Percentiles rank a stretch among this genome's conserved stretches.
phyloP scores from a whole-genome alignment of 2,888 invertebrate species.

The Dusona sp. region DNA sequence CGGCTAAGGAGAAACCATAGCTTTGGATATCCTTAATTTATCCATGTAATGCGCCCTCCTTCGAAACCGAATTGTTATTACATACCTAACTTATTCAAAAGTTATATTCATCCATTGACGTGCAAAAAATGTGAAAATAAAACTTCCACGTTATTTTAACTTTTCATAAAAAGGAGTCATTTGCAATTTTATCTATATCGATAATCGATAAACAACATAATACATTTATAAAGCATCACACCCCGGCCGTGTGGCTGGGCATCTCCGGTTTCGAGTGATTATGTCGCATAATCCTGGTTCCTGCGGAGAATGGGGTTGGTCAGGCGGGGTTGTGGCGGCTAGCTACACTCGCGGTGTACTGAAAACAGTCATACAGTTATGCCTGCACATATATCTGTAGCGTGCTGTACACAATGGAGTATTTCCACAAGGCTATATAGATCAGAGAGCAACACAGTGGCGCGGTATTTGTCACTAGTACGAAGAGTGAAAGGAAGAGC shows the following conservation, averaged over 20 bases:
- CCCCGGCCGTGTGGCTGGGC: constrained; percentile 76
- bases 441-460: constrained; percentile 38
- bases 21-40: constrained; percentile 8
- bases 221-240: constrained; percentile 37
- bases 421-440: constrained; percentile 41
- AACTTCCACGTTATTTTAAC: neutral
- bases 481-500: constrained; percentile 46
- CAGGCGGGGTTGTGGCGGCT: constrained; percentile 71
- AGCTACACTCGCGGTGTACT: constrained; percentile 24
- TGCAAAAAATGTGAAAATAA: neutral
- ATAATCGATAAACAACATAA: constrained; percentile 17
- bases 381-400: constrained; percentile 3
- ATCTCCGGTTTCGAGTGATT: constrained; percentile 83
- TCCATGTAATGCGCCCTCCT: neutral
- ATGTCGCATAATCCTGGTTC: constrained; percentile 82
- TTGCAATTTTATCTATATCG: neutral
- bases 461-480: constrained; percentile 70
- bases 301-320: constrained; percentile 77
- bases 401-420: constrained; percentile 26
- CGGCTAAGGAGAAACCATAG: neutral
- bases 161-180: neutral
- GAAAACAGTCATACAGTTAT: constrained; percentile 30
- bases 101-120: neutral
- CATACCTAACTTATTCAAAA: neutral
- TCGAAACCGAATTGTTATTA: neutral